phyloP scores from a whole-genome alignment of 2,888 invertebrate species.

The Plusia festucae region DNA sequence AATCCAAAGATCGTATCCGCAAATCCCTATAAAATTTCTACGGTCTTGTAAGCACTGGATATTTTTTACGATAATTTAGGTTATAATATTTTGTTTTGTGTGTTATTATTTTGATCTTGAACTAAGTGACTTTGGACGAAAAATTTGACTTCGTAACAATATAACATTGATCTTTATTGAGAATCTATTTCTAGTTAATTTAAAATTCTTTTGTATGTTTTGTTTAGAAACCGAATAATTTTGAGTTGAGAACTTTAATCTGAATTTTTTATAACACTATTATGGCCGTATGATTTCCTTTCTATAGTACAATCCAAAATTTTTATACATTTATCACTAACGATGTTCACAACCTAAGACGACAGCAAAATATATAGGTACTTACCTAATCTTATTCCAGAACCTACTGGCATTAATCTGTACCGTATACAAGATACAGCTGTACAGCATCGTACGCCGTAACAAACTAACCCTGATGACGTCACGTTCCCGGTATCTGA shows the following conservation, averaged over 20 bases:
- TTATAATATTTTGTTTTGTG: neutral
- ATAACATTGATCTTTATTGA: neutral
- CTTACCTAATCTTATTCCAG: no score
- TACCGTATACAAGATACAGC: conserved; percentile 5
- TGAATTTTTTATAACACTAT: no score
- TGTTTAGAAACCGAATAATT: neutral
- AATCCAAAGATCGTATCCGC: neutral
- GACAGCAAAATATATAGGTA: neutral
- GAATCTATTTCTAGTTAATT: neutral
- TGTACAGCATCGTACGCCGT: neutral
- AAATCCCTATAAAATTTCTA: neutral
- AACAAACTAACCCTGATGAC: neutral
- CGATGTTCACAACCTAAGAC: neutral
- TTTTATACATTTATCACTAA: no score
- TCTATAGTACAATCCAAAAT: no score
- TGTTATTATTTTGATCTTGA: neutral
- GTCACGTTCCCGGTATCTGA: conserved; percentile 15
- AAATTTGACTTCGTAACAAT: conserved; percentile 9
- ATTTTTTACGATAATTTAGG: neutral
- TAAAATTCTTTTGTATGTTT: neutral
- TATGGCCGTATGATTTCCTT: no score
- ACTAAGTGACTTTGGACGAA: conserved; percentile 6
- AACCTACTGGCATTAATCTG: neutral
- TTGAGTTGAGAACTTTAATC: no score
- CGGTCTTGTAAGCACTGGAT: neutral